Conservation (phyloP, 2,113 vertebrate genomes). For the Poeciliopsis retropinna region DNA sequence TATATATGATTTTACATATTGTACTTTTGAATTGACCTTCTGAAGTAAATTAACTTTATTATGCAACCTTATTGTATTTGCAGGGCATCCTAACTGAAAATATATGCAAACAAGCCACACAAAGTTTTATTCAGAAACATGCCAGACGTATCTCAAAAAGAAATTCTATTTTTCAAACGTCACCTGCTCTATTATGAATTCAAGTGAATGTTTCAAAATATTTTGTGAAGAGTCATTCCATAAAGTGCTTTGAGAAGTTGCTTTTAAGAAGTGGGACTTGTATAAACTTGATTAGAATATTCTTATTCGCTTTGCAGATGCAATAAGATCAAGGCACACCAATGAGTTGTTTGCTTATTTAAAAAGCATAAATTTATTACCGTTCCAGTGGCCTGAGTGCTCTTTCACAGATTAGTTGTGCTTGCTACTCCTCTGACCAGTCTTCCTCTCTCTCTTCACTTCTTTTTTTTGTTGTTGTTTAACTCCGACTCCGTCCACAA, state of each 20-base stretch:
- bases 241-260: not conserved
- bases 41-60: too few relatives aligned
- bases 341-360: constrained; percentile 50
- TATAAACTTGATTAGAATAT: not conserved
- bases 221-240: not conserved
- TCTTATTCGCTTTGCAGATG: not conserved
- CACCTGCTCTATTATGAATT: not conserved
- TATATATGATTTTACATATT: too few relatives aligned
- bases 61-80: too few relatives aligned
- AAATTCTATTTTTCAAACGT: too few relatives aligned
- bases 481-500: constrained; percentile 1
- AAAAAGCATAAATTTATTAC: constrained; percentile 48
- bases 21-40: too few relatives aligned
- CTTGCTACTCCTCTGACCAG: not conserved
- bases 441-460: not conserved
- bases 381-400: constrained; percentile 14
- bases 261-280: constrained; percentile 6
- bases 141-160: too few relatives aligned
- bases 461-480: constrained; percentile 9
- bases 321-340: constrained; percentile 45
- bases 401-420: constrained; percentile 31
- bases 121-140: too few relatives aligned
- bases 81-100: too few relatives aligned
- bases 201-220: not conserved
- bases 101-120: too few relatives aligned